These are phyloP conservation scores for Nephila pilipes DNA, from an alignment of 1,140 invertebrate species.

Conservation along the genomic window DNA sequence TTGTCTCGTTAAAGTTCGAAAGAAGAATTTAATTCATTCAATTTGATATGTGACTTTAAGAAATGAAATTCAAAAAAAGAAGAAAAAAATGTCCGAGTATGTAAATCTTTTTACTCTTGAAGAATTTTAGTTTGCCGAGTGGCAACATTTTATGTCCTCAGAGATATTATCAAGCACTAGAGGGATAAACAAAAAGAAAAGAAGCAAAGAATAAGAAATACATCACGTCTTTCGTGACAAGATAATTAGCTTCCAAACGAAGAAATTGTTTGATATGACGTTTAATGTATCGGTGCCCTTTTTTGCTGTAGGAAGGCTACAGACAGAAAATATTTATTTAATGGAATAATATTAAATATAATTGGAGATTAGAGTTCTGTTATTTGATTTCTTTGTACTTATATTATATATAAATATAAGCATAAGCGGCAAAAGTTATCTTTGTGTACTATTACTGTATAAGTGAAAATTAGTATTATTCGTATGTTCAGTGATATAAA, in stretches of 20 bases:
- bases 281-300: not conserved
- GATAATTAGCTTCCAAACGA: not conserved
- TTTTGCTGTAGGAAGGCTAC: too few relatives aligned
- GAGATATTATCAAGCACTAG: slow-evolving; percentile 24
- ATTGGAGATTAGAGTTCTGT: too few relatives aligned
- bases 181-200: not conserved
- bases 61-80: not conserved
- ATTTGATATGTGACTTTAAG: not conserved
- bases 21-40: not conserved
- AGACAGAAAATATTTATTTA: too few relatives aligned
- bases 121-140: not conserved
- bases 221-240: slow-evolving; percentile 3
- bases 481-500: too few relatives aligned
- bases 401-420: too few relatives aligned
- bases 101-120: not conserved
- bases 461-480: too few relatives aligned
- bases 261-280: not conserved
- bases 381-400: too few relatives aligned
- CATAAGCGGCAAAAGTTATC: too few relatives aligned
- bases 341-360: too few relatives aligned
- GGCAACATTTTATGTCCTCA: not conserved
- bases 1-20: not conserved
- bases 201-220: not conserved
- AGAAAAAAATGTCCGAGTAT: not conserved
- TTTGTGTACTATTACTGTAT: too few relatives aligned